Conservation (phyloP, 2,797 vertebrate species). For the Sphaeramia orbicularis region DNA sequence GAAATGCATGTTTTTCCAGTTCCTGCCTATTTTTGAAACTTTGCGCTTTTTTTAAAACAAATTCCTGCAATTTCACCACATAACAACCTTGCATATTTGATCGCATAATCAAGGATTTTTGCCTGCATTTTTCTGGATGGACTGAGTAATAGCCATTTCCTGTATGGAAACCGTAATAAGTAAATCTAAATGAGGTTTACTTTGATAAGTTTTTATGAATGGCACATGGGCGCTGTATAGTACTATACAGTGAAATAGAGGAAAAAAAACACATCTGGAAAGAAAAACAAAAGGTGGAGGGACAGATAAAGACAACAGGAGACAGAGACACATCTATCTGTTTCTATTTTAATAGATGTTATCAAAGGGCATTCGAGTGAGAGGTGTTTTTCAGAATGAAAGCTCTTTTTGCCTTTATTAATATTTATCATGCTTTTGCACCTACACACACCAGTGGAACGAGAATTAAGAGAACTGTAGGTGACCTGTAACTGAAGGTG, state of each 20-base stretch:
- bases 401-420: slow-evolving; percentile 23
- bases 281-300: too few relatives aligned
- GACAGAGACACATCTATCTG: slow-evolving; percentile 25
- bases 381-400: slow-evolving; percentile 51
- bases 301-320: slow-evolving; percentile 23
- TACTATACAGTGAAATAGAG: not conserved
- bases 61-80: too few relatives aligned
- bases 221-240: not conserved
- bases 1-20: too few relatives aligned
- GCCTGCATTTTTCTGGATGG: too few relatives aligned
- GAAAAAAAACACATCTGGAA: slow-evolving; percentile 11
- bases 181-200: not conserved
- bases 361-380: slow-evolving; percentile 31
- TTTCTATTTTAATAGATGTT: slow-evolving; percentile 45
- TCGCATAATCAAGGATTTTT: too few relatives aligned
- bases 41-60: too few relatives aligned
- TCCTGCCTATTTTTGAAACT: too few relatives aligned
- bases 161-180: not conserved
- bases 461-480: slow-evolving; percentile 34
- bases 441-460: slow-evolving; percentile 9
- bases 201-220: slow-evolving; percentile 15
- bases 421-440: slow-evolving; percentile 21
- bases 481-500: slow-evolving; percentile 56
- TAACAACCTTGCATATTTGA: too few relatives aligned
- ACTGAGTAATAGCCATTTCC: too few relatives aligned